Conservation (phyloP, 2,888 invertebrate species). For the Heliconius hortense region DNA sequence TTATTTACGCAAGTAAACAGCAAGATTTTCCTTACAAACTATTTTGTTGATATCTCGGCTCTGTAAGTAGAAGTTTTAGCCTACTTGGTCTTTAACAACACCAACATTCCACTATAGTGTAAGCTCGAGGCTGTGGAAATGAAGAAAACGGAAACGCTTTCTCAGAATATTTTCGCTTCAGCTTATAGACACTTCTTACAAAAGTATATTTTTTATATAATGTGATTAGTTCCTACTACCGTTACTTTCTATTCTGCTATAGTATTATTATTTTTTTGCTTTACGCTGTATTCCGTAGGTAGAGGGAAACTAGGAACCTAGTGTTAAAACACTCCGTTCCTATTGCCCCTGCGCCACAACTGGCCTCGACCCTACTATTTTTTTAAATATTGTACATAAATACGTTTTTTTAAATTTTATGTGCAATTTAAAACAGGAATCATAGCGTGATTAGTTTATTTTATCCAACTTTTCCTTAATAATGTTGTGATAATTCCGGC, state of each 20-base stretch:
- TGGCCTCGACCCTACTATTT: no score
- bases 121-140: constrained; percentile 38
- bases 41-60: constrained; percentile 9
- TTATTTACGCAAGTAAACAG: neutral
- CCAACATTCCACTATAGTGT: constrained; percentile 23
- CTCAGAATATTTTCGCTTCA: constrained; percentile 36
- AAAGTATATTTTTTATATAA: constrained; percentile 11
- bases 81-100: constrained; percentile 2
- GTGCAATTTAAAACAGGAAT: no score
- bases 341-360: no score
- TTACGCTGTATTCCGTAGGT: no score
- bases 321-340: no score
- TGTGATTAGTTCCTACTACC: neutral
- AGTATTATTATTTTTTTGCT: neutral
- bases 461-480: no score
- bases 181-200: constrained; percentile 27
- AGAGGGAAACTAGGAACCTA: no score
- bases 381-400: no score
- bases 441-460: no score
- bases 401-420: no score
- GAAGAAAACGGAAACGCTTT: constrained; percentile 40
- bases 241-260: neutral
- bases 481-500: no score
- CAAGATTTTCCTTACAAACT: constrained; percentile 15
- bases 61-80: constrained; percentile 4